phyloP scores from a whole-genome alignment of 2,888 invertebrate species.

The Amorpha juglandis region DNA sequence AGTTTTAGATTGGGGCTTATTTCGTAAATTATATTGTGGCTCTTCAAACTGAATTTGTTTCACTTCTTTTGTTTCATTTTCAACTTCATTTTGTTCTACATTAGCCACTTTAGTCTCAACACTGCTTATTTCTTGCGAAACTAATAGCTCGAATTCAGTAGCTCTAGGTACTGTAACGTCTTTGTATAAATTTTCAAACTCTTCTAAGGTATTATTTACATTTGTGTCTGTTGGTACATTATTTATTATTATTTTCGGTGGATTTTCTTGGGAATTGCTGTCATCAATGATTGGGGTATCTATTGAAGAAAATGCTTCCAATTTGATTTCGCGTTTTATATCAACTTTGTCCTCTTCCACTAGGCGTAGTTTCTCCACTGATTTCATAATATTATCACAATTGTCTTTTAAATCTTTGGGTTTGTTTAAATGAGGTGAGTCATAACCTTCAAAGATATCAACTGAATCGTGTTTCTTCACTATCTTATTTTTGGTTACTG shows the following conservation, averaged over 20 bases:
- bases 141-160: slow-evolving; percentile 69
- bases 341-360: slow-evolving; percentile 25
- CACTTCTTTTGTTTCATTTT: slow-evolving; percentile 29
- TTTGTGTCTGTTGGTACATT: slow-evolving; percentile 28
- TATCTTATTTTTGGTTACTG: slow-evolving; percentile 32
- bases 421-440: slow-evolving; percentile 48
- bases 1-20: slow-evolving; percentile 40
- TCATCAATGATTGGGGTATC: slow-evolving; percentile 6
- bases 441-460: slow-evolving; percentile 64
- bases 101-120: slow-evolving; percentile 17
- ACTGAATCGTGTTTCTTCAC: slow-evolving; percentile 60
- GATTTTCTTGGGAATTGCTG: neutral
- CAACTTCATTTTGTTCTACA: slow-evolving; percentile 25
- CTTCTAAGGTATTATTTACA: slow-evolving; percentile 62
- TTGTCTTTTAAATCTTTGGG: slow-evolving; percentile 36
- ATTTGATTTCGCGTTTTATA: slow-evolving; percentile 36
- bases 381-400: slow-evolving; percentile 34
- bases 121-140: slow-evolving; percentile 46
- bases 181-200: slow-evolving; percentile 73
- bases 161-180: slow-evolving; percentile 61
- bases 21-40: slow-evolving; percentile 64
- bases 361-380: slow-evolving; percentile 15
- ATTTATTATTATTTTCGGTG: slow-evolving; percentile 28
- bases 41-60: slow-evolving; percentile 34
- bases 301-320: slow-evolving; percentile 34